Conservation (phyloP, 2,888 invertebrate genomes). For the Drosophila antonietae region DNA sequence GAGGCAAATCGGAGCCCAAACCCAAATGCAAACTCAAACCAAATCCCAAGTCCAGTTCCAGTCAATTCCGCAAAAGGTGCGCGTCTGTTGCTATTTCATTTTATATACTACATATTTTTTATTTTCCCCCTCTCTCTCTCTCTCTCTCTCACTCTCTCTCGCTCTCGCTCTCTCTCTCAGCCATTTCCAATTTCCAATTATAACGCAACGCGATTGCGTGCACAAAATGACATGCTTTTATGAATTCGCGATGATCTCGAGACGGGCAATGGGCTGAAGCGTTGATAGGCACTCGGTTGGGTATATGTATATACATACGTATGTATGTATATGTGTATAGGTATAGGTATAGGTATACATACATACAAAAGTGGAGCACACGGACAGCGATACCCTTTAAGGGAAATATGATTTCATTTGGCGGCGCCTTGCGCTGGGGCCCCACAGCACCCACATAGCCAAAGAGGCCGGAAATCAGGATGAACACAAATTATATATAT, state of each 20-base stretch:
- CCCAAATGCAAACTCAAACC: neutral
- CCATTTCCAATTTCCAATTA: conserved; percentile 75
- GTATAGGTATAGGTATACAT: neutral
- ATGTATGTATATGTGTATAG: neutral
- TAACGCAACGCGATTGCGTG: conserved; percentile 76
- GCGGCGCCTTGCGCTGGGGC: conserved; percentile 31
- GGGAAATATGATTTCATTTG: conserved; percentile 70
- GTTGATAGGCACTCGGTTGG: neutral
- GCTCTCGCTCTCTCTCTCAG: conserved; percentile 31
- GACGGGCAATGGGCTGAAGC: conserved; percentile 23
- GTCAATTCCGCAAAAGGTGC: conserved; percentile 23
- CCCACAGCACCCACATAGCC: conserved; percentile 49
- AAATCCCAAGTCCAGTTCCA: neutral
- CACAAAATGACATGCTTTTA: conserved; percentile 77
- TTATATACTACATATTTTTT: conserved; percentile 3
- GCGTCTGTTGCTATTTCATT: conserved; percentile 18
- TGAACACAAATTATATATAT: conserved; percentile 65
- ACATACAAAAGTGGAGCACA: neutral
- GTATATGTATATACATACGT: neutral
- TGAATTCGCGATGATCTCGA: conserved; percentile 63
- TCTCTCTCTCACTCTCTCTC: no score
- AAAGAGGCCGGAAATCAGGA: conserved; percentile 65
- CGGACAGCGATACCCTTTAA: conserved; percentile 50
- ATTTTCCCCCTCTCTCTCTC: neutral
- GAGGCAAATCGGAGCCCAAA: no score